Evolutionary conservation across 2,113 vertebrate genomes (phyloP), one percentile per base, ranked within the genome.

Genomic region (Sakesphorus luctuosus): DNA sequence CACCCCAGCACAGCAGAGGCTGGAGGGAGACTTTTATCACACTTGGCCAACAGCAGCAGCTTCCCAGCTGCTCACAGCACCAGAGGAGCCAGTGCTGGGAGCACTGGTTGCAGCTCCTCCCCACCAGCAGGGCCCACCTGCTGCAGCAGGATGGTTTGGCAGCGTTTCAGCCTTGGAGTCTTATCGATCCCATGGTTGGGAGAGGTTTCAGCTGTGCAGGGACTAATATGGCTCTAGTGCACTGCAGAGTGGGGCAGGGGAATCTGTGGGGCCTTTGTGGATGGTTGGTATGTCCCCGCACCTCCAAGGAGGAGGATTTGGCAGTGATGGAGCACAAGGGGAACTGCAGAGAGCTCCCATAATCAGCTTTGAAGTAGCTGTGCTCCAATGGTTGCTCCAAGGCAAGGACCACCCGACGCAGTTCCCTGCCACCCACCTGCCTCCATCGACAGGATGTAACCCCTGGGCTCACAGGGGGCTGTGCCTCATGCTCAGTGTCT

Each of bases 401-500:
- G 66, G 43, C 33, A 68, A 61, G 35, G 26, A 44, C 13, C 69
- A 77, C 18, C 47, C 69, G 31, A 36, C 53, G 46, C 13, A 61
- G 44, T 5, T 53, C 49, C 19, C 7, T 63, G 55, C 17, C 53
- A 55, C 29, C 50, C 55, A 43, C 31, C 23, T 59, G 35, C 33
- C 58, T 43, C 18, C 63, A 44, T 28, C 2, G 3, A 5, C 18
- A 63, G 28, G 29, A 3, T 4, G 17, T 33, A 19, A 5, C 4
- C 63, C 49, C 10, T 8, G 31, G 21, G 26, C 24, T 53, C 2
- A 1, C 0, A 20, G 58, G 14, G 16, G 7, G 13, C 23, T 26
- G 33, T n/a, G 36, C 18, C 24, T 8, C 1, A 0, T 11, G 29
- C 24, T 55, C 1, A 0, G 23, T 52, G 24, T 35, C 46, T 47